Evolutionary conservation across 1,140 invertebrate species (phyloP), one percentile per base, ranked within the genome.

Genomic region (Dendrolimus punctatus): DNA sequence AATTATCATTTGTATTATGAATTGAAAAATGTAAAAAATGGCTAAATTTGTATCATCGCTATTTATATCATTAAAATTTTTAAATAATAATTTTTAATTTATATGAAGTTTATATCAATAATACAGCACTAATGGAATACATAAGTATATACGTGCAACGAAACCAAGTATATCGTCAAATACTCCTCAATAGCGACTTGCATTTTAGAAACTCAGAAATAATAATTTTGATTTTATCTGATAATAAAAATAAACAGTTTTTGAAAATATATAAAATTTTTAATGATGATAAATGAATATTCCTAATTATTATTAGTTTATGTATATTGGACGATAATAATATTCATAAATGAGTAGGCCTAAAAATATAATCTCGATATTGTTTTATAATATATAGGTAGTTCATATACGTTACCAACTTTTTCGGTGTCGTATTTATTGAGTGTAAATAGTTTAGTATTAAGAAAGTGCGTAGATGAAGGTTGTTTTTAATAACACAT

Each of bases 351-450:
- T 60, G 40, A 36, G 62, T 66, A 66, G 69, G 73, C 71, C 73
- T 78, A 73, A 70, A 61, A 69, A 66, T 61, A 63, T 81, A 75
- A 76, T 76, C 74, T 78, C 72, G 57, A 64, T 61, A 66, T 73
- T 63, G 62, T 66, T 54, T 23, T 23, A 23, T 23, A 23, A 23
- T 23, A n/a, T n/a, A 23, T 23, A 23, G 23, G 23, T 23, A 23
- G 23, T 23, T 23, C 23, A 23, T 23, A 57, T 60, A 58, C 57
- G 72, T 79, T 81, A 81, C 73, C 78, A 74, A 57, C 65, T 66
- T 73, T 71, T 70, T 73, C 57, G 68, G 62, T 75, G 70, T 81
- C 67, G 68, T 76, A 62, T 70, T 46, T 54, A 59, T 49, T 61
- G 49, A 55, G 55, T 51, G 55, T 60, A 64, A 53, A 72, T 66